phyloP scores from a whole-genome alignment of 1,140 invertebrate species.

The Drosophila kanapiae region DNA sequence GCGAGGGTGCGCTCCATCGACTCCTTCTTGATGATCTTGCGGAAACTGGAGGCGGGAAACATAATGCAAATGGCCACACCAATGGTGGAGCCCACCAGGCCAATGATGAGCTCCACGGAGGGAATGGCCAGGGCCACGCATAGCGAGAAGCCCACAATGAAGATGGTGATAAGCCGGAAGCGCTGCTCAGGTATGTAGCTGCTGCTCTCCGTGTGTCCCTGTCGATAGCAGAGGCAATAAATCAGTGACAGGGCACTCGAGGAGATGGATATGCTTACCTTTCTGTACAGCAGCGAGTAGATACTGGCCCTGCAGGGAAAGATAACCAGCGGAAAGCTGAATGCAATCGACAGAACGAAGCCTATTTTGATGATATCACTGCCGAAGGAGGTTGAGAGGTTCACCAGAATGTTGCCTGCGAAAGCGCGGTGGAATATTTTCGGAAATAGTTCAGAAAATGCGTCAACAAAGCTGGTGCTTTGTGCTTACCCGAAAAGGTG shows the following conservation, averaged over 20 bases:
- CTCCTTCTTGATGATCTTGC: slow-evolving; percentile 90
- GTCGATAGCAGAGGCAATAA: background rate
- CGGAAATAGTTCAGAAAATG: background rate
- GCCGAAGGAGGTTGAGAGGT: slow-evolving; percentile 91
- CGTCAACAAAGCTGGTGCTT: background rate
- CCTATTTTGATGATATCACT: slow-evolving; percentile 96
- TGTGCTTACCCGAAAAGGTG: slow-evolving; percentile 91
- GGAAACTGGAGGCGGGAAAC: slow-evolving; percentile 93
- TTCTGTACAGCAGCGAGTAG: slow-evolving; percentile 95
- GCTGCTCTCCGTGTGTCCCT: slow-evolving; percentile 82
- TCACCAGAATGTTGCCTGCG: slow-evolving; percentile 96
- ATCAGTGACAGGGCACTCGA: background rate
- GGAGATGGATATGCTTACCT: slow-evolving; percentile 87
- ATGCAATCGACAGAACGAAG: slow-evolving; percentile 97
- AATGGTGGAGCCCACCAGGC: slow-evolving; percentile 96
- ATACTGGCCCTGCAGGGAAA: slow-evolving; percentile 98
- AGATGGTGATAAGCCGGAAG: slow-evolving; percentile 92
- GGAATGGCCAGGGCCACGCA: slow-evolving; percentile 92
- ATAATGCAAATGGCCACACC: slow-evolving; percentile 97
- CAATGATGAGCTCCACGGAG: slow-evolving; percentile 96
- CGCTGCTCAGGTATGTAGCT: slow-evolving; percentile 90
- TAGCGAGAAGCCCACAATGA: slow-evolving; percentile 91
- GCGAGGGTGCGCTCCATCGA: slow-evolving; percentile 91
- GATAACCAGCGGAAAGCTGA: slow-evolving; percentile 98
- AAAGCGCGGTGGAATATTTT: background rate